Conservation (phyloP, 2,113 vertebrate genomes). For the human region DNA sequence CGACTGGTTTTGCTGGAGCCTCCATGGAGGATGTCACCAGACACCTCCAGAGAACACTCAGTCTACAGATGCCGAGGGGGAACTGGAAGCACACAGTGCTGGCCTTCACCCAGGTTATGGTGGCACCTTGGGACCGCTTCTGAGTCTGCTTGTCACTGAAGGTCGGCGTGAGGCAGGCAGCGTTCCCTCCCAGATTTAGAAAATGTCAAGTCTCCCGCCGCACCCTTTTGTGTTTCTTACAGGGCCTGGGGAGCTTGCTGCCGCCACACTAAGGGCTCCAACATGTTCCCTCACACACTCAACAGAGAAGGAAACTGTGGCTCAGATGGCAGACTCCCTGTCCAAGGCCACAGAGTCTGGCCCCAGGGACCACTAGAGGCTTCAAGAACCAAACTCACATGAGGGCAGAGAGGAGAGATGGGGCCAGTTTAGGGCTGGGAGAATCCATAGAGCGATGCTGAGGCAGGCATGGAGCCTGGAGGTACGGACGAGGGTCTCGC, state of each 20-base stretch:
- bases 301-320: background rate
- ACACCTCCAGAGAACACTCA: too few species aligned
- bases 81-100: background rate
- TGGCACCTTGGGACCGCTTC: fast-evolving
- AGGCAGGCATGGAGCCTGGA: too few species aligned
- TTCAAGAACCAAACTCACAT: too few species aligned
- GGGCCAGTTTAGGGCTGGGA: too few species aligned
- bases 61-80: too few species aligned
- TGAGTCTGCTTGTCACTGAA: background rate
- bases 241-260: too few species aligned
- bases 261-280: too few species aligned
- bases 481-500: background rate
- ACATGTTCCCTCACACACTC: fast-evolving
- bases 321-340: background rate
- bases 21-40: background rate
- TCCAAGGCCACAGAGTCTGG: background rate
- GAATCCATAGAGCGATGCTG: fast-evolving
- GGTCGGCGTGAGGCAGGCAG: background rate
- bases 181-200: background rate
- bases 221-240: background rate
- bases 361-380: too few species aligned
- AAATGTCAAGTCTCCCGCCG: background rate
- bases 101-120: fast-evolving
- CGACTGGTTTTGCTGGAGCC: background rate
- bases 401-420: too few species aligned